Evolutionary conservation across 1,140 invertebrate species (phyloP).

Genomic region (Parasteatoda tepidariorum): DNA sequence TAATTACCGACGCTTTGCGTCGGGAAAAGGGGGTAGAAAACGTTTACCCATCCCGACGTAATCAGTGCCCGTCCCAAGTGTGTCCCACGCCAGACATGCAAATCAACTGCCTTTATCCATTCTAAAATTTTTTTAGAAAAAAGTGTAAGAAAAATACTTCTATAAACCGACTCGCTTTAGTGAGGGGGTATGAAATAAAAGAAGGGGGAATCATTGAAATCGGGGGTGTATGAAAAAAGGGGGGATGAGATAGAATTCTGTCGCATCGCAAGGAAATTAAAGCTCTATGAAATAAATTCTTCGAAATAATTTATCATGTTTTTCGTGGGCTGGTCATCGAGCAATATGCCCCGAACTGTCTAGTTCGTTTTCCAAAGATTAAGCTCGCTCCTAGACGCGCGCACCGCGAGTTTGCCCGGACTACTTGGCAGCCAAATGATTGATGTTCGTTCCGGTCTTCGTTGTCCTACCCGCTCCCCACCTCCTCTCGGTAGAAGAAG

Average conservation of each 20-base stretch:
- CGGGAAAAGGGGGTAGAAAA: constrained; percentile 18
- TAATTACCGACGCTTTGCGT: constrained; percentile 38
- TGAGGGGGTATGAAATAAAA: constrained; percentile 13
- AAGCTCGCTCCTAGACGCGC: constrained; percentile 30
- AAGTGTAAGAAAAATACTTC: background rate
- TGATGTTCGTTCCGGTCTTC: constrained; percentile 56
- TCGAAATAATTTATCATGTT: constrained; percentile 62
- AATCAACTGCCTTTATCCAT: constrained; percentile 15
- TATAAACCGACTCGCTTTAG: constrained; percentile 21
- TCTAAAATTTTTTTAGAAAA: background rate
- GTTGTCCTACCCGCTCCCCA: background rate
- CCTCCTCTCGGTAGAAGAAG: constrained; percentile 29
- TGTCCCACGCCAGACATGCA: constrained; percentile 31
- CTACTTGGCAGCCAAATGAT: constrained; percentile 58
- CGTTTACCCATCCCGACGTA: constrained; percentile 47
- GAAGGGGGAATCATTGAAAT: constrained; percentile 24
- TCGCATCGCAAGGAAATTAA: constrained; percentile 60
- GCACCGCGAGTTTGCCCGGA: constrained; percentile 21
- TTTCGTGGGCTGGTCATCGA: constrained; percentile 52
- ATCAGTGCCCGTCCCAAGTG: constrained; percentile 44
- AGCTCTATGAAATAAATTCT: constrained; percentile 62
- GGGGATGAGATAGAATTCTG: constrained; percentile 30
- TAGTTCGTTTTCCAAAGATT: constrained; percentile 61
- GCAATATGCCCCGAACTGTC: constrained; percentile 60
- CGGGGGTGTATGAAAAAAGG: background rate